phyloP scores from a whole-genome alignment of 1,140 invertebrate species.

The Aphaenogaster rudis region DNA sequence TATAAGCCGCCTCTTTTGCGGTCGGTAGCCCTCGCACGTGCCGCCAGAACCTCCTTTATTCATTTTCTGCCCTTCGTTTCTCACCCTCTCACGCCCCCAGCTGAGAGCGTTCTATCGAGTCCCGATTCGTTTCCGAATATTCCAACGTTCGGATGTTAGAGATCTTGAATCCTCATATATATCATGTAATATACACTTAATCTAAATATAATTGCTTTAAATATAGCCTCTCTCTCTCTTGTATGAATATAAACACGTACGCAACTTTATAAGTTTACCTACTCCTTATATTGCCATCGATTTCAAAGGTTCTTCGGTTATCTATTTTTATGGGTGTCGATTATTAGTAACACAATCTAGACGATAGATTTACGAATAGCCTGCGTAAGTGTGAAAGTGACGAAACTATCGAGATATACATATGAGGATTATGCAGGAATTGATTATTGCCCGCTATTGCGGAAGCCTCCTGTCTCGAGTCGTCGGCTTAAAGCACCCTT shows the following conservation, averaged over 20 bases:
- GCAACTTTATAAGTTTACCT: not conserved
- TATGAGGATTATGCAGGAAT: slow-evolving; percentile 41
- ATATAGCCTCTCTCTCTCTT: not conserved
- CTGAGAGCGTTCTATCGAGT: slow-evolving; percentile 54
- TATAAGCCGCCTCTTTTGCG: slow-evolving; percentile 83
- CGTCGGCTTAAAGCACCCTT: slow-evolving; percentile 62
- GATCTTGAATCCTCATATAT: not conserved
- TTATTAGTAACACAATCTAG: not conserved
- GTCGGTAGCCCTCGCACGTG: slow-evolving; percentile 81
- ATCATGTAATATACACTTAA: slow-evolving; percentile 6
- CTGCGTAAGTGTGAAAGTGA: slow-evolving; percentile 25
- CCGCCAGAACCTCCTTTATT: slow-evolving; percentile 76
- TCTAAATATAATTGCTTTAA: slow-evolving; percentile 16
- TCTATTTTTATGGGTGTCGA: not conserved
- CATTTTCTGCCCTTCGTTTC: slow-evolving; percentile 72
- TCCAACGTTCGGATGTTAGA: not conserved
- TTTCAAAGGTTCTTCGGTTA: not conserved
- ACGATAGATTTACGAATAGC: slow-evolving; percentile 9
- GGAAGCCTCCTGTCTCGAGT: slow-evolving; percentile 55
- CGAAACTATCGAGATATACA: slow-evolving; percentile 31
- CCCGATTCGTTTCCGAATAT: slow-evolving; percentile 36
- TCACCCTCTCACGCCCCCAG: slow-evolving; percentile 63
- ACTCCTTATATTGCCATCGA: not conserved
- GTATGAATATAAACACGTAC: not conserved
- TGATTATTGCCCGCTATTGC: slow-evolving; percentile 49